These are phyloP conservation scores for Lamellibrachia satsuma DNA, from an alignment of 2,888 invertebrate species.

Conservation along the genomic window DNA sequence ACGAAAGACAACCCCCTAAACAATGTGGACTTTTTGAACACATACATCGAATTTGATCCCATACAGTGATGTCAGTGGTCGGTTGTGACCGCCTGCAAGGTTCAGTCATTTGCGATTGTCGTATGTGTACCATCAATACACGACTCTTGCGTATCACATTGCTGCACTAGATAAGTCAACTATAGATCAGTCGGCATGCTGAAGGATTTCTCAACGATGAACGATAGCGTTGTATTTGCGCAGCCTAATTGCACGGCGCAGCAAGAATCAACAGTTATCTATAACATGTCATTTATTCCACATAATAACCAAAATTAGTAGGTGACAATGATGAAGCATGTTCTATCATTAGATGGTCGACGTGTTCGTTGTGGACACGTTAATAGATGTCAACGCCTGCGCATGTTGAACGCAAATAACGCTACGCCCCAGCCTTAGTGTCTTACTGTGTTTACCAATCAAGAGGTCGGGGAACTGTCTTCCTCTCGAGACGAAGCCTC, in stretches of 20 bases:
- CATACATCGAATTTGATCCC: not conserved
- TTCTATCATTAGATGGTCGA: not conserved
- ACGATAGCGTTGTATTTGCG: not conserved
- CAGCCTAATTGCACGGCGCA: not conserved
- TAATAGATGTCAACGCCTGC: not conserved
- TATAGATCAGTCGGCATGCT: not conserved
- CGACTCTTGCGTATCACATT: not conserved
- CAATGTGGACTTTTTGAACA: not conserved
- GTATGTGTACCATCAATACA: not conserved
- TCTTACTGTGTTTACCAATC: not conserved
- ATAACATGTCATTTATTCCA: not conserved
- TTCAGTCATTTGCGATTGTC: not conserved
- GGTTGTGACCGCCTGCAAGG: not conserved
- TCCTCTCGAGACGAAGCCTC: not conserved
- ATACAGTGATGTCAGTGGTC: not conserved
- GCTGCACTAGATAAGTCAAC: not conserved
- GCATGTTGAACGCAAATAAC: not conserved
- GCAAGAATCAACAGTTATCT: not conserved
- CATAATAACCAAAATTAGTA: not conserved
- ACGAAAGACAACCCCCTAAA: not conserved
- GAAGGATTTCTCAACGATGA: slow-evolving; percentile 12
- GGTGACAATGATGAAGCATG: not conserved
- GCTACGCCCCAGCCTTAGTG: not conserved
- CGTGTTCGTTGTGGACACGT: not conserved
- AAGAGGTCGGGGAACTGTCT: not conserved